phyloP scores from a whole-genome alignment of 1,140 invertebrate genomes.

The Drosophila punjabiensis region DNA sequence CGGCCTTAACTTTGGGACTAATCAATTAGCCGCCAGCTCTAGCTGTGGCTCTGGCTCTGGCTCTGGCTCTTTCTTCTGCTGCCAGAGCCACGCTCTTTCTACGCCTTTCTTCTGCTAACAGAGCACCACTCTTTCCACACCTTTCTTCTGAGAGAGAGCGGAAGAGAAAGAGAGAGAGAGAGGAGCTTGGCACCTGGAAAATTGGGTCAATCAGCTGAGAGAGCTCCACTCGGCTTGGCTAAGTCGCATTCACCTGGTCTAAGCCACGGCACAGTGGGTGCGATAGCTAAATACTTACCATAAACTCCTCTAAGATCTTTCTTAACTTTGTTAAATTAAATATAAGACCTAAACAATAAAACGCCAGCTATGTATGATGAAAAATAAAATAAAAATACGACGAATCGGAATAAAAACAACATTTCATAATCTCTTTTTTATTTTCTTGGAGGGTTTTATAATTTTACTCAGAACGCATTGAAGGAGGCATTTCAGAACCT shows the following conservation, averaged over 20 bases:
- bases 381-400: too few relatives aligned
- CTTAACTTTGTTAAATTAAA: not conserved
- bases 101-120: conserved; percentile 16
- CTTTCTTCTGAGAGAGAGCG: conserved; percentile 21
- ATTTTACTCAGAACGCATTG: too few relatives aligned
- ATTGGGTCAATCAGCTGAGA: conserved; percentile 73
- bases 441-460: too few relatives aligned
- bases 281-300: not conserved
- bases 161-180: conserved; percentile 14
- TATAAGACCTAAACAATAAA: too few relatives aligned
- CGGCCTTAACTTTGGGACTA: conserved; percentile 62
- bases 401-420: too few relatives aligned
- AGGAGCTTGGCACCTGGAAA: conserved; percentile 33
- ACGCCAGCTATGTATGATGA: too few relatives aligned
- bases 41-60: conserved; percentile 10
- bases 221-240: not conserved
- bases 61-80: not conserved
- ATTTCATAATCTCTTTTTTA: too few relatives aligned
- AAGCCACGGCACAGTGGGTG: not conserved
- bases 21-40: conserved; percentile 54
- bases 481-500: too few relatives aligned
- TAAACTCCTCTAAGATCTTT: not conserved
- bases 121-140: not conserved
- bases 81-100: conserved; percentile 3
- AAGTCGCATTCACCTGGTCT: not conserved